Evolutionary conservation across 2,888 invertebrate genomes (phyloP).

Genomic region (Tuberolachnus salignus): DNA sequence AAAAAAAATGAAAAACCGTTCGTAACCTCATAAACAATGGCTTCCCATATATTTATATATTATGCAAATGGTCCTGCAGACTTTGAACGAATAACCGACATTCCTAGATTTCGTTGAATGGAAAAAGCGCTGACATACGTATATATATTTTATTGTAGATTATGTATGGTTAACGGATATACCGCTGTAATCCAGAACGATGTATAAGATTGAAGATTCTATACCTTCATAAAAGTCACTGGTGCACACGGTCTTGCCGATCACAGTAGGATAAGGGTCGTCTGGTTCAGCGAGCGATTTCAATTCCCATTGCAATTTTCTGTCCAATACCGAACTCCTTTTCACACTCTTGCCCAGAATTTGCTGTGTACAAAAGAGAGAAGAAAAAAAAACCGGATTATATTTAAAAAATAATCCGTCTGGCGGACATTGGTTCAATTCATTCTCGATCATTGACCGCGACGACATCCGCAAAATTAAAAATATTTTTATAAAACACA

Average conservation of each 20-base stretch:
- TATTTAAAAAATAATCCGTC: no score
- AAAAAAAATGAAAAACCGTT: no score
- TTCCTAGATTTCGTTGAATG: not conserved
- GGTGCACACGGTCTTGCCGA: conserved; percentile 94
- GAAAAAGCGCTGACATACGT: no score
- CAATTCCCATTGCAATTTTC: conserved; percentile 78
- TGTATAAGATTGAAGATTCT: conserved; percentile 34
- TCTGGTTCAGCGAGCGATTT: conserved; percentile 75
- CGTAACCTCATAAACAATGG: no score
- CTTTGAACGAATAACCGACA: no score
- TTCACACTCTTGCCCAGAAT: conserved; percentile 82
- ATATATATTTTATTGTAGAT: no score
- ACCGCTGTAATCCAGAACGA: not conserved
- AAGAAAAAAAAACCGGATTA: no score
- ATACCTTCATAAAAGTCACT: conserved; percentile 97
- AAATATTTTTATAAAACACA: not conserved
- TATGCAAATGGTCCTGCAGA: no score
- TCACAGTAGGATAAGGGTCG: conserved; percentile 84
- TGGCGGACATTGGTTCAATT: no score
- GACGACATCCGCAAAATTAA: not conserved
- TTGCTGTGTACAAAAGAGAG: conserved; percentile 67
- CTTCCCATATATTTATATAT: no score
- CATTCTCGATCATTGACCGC: not conserved
- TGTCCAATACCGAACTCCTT: conserved; percentile 84
- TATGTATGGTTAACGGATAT: no score